Conservation (phyloP, 2,797 vertebrate genomes). For the Hypotaenidia okinawae region DNA sequence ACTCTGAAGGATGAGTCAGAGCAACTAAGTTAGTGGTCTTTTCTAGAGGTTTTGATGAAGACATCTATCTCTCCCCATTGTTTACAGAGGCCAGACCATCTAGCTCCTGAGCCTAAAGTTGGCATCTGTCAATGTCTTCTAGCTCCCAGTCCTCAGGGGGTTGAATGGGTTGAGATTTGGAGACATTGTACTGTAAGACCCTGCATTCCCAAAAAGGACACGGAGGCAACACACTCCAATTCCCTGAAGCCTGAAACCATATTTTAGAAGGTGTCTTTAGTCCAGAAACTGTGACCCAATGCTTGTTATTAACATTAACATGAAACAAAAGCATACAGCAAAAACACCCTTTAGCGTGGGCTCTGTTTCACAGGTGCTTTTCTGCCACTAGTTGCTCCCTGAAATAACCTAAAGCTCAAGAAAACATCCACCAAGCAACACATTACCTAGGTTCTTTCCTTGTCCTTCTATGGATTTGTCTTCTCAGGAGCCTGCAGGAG, state of each 20-base stretch:
- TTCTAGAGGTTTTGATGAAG: background rate
- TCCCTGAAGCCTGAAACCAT: background rate
- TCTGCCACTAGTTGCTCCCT: background rate
- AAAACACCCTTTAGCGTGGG: background rate
- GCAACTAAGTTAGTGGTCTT: background rate
- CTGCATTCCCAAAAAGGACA: background rate
- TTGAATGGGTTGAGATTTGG: background rate
- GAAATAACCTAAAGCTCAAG: background rate
- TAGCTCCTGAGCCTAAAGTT: accelerated
- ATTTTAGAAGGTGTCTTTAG: background rate
- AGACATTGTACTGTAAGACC: background rate
- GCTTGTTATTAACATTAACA: background rate
- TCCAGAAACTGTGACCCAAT: background rate
- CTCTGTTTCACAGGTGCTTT: background rate
- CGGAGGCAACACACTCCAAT: background rate
- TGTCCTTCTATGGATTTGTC: background rate
- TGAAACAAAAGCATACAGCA: background rate
- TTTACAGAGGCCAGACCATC: background rate
- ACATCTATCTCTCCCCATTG: background rate
- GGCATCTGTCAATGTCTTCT: background rate
- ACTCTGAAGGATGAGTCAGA: background rate
- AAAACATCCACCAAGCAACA: background rate
- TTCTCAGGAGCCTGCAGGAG: background rate
- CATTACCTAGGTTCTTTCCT: background rate
- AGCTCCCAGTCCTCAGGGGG: background rate